Percentiles rank a stretch among this genome's conserved stretches.
Evolutionary conservation across 1,140 invertebrate genomes (phyloP).

Genomic region (Megathymus violae): DNA sequence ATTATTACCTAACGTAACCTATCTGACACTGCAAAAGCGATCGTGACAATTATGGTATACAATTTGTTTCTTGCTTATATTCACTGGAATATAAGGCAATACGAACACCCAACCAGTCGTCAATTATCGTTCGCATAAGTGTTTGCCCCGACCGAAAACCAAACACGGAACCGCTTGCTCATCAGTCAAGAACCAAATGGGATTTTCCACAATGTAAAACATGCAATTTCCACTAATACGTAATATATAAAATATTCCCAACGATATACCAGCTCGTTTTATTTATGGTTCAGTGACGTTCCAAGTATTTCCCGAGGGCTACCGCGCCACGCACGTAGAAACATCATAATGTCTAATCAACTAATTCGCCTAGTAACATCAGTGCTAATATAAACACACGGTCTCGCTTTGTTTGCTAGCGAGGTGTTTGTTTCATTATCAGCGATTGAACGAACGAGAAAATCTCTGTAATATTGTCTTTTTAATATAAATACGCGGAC

Average conservation of each 20-base stretch:
- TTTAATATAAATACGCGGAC: too few relatives aligned
- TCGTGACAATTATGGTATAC: too few relatives aligned
- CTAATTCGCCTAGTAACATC: slow-evolving; percentile 32
- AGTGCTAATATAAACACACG: slow-evolving; percentile 25
- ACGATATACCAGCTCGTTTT: background rate
- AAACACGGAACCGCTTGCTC: too few relatives aligned
- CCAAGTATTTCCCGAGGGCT: slow-evolving; percentile 21
- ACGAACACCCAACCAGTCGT: too few relatives aligned
- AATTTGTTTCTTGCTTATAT: too few relatives aligned
- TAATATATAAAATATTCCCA: background rate
- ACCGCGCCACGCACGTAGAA: slow-evolving; percentile 9
- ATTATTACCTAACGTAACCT: background rate
- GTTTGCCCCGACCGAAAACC: too few relatives aligned
- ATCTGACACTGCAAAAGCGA: background rate
- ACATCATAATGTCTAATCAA: slow-evolving; percentile 31
- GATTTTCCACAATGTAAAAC: too few relatives aligned
- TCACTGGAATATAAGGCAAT: too few relatives aligned
- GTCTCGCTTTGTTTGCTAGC: slow-evolving; percentile 19
- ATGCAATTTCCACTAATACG: too few relatives aligned
- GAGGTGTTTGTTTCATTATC: background rate
- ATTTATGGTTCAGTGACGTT: slow-evolving; percentile 4
- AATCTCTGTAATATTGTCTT: background rate
- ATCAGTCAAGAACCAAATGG: too few relatives aligned
- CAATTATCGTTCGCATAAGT: too few relatives aligned
- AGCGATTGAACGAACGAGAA: slow-evolving; percentile 2